Percentiles rank a stretch among this genome's conserved stretches.
phyloP scores from a whole-genome alignment of 2,113 vertebrate genomes.

The Miniopterus natalensis region DNA sequence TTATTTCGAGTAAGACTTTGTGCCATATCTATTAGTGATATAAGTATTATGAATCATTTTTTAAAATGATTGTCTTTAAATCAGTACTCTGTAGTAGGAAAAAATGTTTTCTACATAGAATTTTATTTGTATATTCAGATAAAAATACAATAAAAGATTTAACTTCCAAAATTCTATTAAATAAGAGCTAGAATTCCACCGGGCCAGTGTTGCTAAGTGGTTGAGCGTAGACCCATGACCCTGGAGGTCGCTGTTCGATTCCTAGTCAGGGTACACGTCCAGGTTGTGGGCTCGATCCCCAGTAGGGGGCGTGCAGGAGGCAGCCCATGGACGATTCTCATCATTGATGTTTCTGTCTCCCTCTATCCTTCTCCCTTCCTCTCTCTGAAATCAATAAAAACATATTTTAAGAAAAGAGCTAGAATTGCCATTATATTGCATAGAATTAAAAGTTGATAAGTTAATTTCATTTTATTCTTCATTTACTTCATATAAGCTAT shows the following conservation, averaged over 20 bases:
- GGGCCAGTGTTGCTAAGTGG: too few relatives aligned
- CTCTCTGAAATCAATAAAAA: too few relatives aligned
- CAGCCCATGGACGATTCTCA: too few relatives aligned
- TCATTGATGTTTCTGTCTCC: too few relatives aligned
- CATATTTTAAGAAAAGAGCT: not conserved
- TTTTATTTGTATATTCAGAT: not conserved
- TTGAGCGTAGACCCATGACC: too few relatives aligned
- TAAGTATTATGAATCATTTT: slow-evolving; percentile 3
- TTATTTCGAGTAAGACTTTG: not conserved
- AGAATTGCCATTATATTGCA: not conserved
- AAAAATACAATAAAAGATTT: not conserved
- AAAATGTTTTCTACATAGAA: not conserved
- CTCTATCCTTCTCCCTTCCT: too few relatives aligned
- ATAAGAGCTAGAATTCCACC: not conserved
- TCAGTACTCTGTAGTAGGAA: not conserved
- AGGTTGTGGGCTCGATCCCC: too few relatives aligned
- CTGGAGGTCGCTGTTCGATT: too few relatives aligned
- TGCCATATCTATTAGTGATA: not conserved
- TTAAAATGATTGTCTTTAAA: not conserved
- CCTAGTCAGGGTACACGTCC: too few relatives aligned
- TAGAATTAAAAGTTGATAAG: slow-evolving; percentile 35
- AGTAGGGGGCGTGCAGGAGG: too few relatives aligned
- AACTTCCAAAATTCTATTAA: not conserved
- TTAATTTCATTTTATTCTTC: not conserved
- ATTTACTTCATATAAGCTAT: not conserved